Evolutionary conservation across 2,888 invertebrate species (phyloP), one percentile per base, ranked within the genome.

Genomic region (Ormyrus rosae): DNA sequence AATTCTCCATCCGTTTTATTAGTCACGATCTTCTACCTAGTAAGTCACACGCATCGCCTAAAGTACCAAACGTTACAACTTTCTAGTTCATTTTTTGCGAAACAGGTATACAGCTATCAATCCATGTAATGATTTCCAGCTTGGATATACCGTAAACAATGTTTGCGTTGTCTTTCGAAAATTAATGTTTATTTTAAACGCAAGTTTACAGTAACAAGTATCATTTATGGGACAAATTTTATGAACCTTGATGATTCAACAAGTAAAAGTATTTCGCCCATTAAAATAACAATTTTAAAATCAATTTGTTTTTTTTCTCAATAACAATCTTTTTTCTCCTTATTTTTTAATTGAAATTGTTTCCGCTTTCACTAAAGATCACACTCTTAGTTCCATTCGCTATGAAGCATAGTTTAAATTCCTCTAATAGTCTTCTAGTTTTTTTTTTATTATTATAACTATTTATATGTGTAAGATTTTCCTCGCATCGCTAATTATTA

Each of bases 351-450:
- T 65, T 65, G 34, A 65, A 81, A 78, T 74, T 65, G 68, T 77
- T 73, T 63, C 60, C 68, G 70, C 69, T 61, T 72, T 63, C 63
- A 48, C 67, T 50, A 45, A 74, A 46, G 50, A 77, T 73, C 77
- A 78, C 65, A 78, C 53, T 74, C 61, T 46, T 72, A 73, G 9
- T 78, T 73, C 13, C 72, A 67, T 68, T 72, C 69, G 7, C 69
- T 82, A 82, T 55, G 51, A 82, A 82, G 82, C 79, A 77, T 80
- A 65, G 10, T 64, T 60, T 72, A 70, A 65, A 73, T 79, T 79
- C n/a, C 61, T 80, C 79, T 79, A 76, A 65, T 83, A 85, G 82
- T 84, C 83, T 83, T 83, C 84, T 81, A 84, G 63, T 79, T 78
- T 74, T 63, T 77, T n/a, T 81, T 79, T 76, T 76, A 13, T 84